phyloP scores from a whole-genome alignment of 2,113 vertebrate species.

The Planiliza haematocheilus region DNA sequence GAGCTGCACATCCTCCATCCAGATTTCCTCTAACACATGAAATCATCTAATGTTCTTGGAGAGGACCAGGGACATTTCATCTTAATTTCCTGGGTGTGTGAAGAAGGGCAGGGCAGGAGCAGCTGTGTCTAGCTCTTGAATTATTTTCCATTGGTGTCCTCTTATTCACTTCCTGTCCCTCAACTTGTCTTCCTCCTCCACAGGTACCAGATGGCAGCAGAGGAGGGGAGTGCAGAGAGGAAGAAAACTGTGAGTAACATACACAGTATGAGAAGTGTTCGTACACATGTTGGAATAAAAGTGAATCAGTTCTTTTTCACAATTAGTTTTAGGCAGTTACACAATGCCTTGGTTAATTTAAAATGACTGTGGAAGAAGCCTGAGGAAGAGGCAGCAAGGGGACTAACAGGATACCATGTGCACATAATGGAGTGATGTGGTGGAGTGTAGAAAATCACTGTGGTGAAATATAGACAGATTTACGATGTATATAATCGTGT shows the following conservation, averaged over 20 bases:
- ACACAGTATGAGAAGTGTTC: fast-evolving
- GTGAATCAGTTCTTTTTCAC: too few relatives aligned
- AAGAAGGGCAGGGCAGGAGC: not conserved
- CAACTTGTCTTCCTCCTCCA: not conserved
- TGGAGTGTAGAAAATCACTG: too few relatives aligned
- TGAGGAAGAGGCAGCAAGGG: too few relatives aligned
- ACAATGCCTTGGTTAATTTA: too few relatives aligned
- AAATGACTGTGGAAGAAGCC: too few relatives aligned
- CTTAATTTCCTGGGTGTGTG: slow-evolving; percentile 9
- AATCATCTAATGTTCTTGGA: slow-evolving; percentile 4
- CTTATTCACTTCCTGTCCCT: not conserved
- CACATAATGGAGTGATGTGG: too few relatives aligned
- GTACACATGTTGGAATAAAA: not conserved
- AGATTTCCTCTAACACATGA: slow-evolving; percentile 2
- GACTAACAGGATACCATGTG: too few relatives aligned
- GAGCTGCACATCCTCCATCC: slow-evolving; percentile 7
- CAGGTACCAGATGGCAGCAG: slow-evolving; percentile 84
- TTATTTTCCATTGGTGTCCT: too few relatives aligned
- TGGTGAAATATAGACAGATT: too few relatives aligned
- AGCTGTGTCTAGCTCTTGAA: not conserved
- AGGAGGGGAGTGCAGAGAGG: slow-evolving; percentile 74
- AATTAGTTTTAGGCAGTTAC: too few relatives aligned
- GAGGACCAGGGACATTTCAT: not conserved
- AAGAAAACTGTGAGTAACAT: slow-evolving; percentile 72
- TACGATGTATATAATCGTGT: too few relatives aligned